Evolutionary conservation across 64 coral and sea anemone genomes (phyloP), one percentile per base, ranked within the genome.

Genomic region (Dendronephthya gigantea): DNA sequence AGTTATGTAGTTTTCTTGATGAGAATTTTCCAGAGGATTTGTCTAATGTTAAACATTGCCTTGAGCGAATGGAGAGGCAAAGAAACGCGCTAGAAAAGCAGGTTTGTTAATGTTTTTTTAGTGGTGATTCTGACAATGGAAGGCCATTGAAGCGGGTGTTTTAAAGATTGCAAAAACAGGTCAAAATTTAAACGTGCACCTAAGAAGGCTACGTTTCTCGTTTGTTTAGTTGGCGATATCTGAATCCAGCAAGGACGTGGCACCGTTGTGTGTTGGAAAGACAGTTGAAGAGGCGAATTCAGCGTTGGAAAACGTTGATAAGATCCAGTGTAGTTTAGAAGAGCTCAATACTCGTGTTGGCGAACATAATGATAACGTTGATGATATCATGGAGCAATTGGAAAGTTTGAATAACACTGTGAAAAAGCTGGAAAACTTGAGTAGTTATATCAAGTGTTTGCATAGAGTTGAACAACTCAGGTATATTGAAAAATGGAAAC

Each of bases 381-480:
- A 89, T n/a, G 75, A 83, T 28, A 11, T 93, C 4, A 74, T 84
- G 35, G 75, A 89, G 15, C 83, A 70, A 34, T 38, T 93, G 9
- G 83, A 88, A 34, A 39, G 49, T 43, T 87, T 93, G 82, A 62
- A 55, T 5, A 84, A 82, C 31, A 88, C 89, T 47, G 68, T 93
- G 12, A 76, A 84, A 52, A 88, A 93, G 41, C 81, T 93, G 25
- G 81, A 93, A n/a, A 84, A 88, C 83, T 90, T 93, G 17, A 65
- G 84, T 83, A 82, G 83, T 23, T 93, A 93, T n/a, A 89, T 87
- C 8, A 93, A 88, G 25, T 93, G 91, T 88, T 85, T 93, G 51
- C 87, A 93, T 50, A 93, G 83, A 47, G 47, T 93, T 50, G 84
- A 93, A 87, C 84, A 83, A 39, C 84, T 89, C 9, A 93, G 88